Percentiles rank a stretch among this genome's conserved stretches.
Evolutionary conservation across 2,888 invertebrate species (phyloP).

Genomic region (Drosophila kokeensis): DNA sequence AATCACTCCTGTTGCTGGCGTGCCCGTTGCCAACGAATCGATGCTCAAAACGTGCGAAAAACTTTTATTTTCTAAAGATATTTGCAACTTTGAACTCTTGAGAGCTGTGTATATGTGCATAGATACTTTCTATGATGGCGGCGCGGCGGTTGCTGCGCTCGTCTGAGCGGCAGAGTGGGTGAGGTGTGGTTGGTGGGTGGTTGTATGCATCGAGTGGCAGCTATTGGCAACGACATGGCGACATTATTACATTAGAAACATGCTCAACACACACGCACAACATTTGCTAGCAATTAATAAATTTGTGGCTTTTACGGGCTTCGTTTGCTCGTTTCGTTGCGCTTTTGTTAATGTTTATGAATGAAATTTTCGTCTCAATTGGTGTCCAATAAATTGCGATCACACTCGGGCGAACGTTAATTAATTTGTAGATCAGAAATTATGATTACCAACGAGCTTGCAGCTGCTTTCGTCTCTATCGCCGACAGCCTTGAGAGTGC

Average conservation of each 20-base stretch:
- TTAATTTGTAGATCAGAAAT: slow-evolving; percentile 77
- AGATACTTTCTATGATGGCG: slow-evolving; percentile 9
- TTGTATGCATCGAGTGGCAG: slow-evolving; percentile 11
- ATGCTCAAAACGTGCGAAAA: slow-evolving; percentile 72
- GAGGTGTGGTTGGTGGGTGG: not conserved
- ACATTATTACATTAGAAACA: slow-evolving; percentile 53
- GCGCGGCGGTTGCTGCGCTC: not conserved
- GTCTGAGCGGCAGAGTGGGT: not conserved
- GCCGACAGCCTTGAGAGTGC: slow-evolving; percentile 69
- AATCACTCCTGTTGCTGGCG: slow-evolving; percentile 11
- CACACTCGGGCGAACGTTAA: slow-evolving; percentile 71
- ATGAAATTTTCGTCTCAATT: slow-evolving; percentile 73
- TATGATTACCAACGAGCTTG: slow-evolving; percentile 69
- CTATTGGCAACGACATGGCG: slow-evolving; percentile 49
- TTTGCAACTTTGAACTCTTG: slow-evolving; percentile 77
- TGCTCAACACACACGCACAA: slow-evolving; percentile 60
- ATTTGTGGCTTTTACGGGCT: slow-evolving; percentile 32
- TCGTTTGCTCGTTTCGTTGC: slow-evolving; percentile 9
- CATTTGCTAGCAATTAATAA: slow-evolving; percentile 78
- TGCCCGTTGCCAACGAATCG: slow-evolving; percentile 18
- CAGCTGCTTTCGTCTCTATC: slow-evolving; percentile 52
- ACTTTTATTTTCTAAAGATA: slow-evolving; percentile 71
- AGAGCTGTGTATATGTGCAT: slow-evolving; percentile 23
- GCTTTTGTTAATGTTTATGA: slow-evolving; percentile 69
- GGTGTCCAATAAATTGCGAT: slow-evolving; percentile 79